Percentiles rank a stretch among this genome's conserved stretches.
Conservation (phyloP, 2,797 vertebrate species). For the Sciurus carolinensis region DNA sequence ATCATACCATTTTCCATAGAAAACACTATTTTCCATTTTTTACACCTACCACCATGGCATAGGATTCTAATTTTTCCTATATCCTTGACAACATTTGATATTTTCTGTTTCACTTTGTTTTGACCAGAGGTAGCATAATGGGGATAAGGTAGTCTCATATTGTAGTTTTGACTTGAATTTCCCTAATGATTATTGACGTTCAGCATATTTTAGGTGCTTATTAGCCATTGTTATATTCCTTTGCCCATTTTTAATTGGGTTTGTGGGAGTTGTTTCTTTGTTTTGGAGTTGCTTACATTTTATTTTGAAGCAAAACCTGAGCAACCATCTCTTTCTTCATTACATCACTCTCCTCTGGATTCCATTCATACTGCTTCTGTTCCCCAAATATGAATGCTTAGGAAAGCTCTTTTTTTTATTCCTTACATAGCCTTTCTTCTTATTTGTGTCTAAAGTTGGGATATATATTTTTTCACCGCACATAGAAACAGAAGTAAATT, state of each 20-base stretch:
- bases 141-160: background rate
- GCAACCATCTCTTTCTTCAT: background rate
- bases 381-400: background rate
- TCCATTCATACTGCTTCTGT: background rate
- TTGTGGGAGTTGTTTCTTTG: background rate
- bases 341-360: background rate
- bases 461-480: slow-evolving; percentile 26
- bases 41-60: background rate
- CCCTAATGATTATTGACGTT: background rate
- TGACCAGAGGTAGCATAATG: background rate
- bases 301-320: background rate
- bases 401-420: background rate
- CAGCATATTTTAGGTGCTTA: background rate
- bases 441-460: background rate
- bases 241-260: background rate
- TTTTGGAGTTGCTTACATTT: background rate
- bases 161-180: background rate
- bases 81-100: background rate
- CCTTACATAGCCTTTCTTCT: background rate
- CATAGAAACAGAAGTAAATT: background rate
- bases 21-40: background rate
- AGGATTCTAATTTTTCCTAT: background rate
- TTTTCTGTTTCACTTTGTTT: background rate
- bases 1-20: background rate
- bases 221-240: background rate